These are phyloP conservation scores for Atethmia centrago DNA, from an alignment of 2,888 invertebrate genomes.

Conservation along the genomic window DNA sequence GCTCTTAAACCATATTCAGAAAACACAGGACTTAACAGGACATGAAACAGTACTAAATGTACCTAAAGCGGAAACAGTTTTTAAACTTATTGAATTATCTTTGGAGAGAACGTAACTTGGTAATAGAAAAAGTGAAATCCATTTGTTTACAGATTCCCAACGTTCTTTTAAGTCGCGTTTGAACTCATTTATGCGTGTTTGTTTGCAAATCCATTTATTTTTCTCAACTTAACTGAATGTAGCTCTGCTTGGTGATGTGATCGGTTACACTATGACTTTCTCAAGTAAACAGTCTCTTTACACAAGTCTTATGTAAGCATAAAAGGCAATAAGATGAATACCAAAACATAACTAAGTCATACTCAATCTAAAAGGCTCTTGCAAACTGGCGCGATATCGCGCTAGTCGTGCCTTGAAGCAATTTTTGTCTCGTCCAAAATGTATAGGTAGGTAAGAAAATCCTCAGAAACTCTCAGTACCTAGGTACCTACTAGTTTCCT, in stretches of 20 bases:
- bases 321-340: slow-evolving; percentile 27
- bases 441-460: too few relatives aligned
- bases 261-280: slow-evolving; percentile 46
- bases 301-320: slow-evolving; percentile 41
- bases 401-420: too few relatives aligned
- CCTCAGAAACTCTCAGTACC: neutral
- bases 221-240: slow-evolving; percentile 37
- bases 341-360: slow-evolving; percentile 8
- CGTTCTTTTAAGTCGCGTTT: slow-evolving; percentile 40
- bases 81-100: neutral
- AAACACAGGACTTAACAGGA: neutral
- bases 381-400: too few relatives aligned
- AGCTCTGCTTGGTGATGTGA: slow-evolving; percentile 36
- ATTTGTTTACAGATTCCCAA: slow-evolving; percentile 56
- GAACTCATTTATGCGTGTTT: slow-evolving; percentile 38
- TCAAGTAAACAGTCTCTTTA: slow-evolving; percentile 21
- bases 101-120: slow-evolving; percentile 17
- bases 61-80: neutral
- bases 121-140: slow-evolving; percentile 62
- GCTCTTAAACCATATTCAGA: neutral
- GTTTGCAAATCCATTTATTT: slow-evolving; percentile 56
- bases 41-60: neutral
- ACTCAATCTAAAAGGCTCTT: neutral
- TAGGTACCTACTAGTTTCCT: too few relatives aligned
- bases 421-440: neutral